Evolutionary conservation across 1,140 invertebrate genomes (phyloP).

Genomic region (Aleiodes sp.): DNA sequence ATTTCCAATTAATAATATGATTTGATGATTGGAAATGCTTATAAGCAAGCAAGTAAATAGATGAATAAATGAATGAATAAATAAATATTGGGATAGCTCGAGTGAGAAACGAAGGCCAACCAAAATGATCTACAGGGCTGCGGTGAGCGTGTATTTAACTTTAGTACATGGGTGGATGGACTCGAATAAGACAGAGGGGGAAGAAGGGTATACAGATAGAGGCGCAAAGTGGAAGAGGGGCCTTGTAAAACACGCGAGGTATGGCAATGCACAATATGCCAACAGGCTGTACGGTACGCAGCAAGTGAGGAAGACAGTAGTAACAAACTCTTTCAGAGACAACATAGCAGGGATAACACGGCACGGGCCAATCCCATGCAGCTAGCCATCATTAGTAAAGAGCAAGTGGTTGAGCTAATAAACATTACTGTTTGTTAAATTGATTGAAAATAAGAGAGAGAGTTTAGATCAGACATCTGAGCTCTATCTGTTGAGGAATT

Average conservation of each 20-base stretch:
- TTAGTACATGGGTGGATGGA: constrained; percentile 25
- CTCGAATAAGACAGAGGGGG: constrained; percentile 12
- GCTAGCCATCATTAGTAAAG: too few relatives aligned
- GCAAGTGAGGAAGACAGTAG: constrained; percentile 38
- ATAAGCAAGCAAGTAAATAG: too few relatives aligned
- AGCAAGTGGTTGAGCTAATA: too few relatives aligned
- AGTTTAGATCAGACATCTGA: too few relatives aligned
- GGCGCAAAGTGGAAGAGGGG: constrained; percentile 26
- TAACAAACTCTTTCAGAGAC: constrained; percentile 24
- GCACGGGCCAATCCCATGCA: too few relatives aligned
- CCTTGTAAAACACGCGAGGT: constrained; percentile 7
- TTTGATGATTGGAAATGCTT: too few relatives aligned
- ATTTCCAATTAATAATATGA: too few relatives aligned
- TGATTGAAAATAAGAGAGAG: too few relatives aligned
- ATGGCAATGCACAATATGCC: constrained; percentile 31
- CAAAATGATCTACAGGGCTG: background rate
- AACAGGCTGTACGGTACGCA: constrained; percentile 30
- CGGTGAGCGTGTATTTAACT: background rate
- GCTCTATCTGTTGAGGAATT: background rate
- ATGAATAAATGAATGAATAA: too few relatives aligned
- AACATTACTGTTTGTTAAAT: too few relatives aligned
- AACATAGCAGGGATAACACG: too few relatives aligned
- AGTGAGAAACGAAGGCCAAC: constrained; percentile 16
- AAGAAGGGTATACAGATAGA: background rate
- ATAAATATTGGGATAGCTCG: too few relatives aligned